phyloP scores from a whole-genome alignment of 2,113 vertebrate species.

The Puma concolor region DNA sequence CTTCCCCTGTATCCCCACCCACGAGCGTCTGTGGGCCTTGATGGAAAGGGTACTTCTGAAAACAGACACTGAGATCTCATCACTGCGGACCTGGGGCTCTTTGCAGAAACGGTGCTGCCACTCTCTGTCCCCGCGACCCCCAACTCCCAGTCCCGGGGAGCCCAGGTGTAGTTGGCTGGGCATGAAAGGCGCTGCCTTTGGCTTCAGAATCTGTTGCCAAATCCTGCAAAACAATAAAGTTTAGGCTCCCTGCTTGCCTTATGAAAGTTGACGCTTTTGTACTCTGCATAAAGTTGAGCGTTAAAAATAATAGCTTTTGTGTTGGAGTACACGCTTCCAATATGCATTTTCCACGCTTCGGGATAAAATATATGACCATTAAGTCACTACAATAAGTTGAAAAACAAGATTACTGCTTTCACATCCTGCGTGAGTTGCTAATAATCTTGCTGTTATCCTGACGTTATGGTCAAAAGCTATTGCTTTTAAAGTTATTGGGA shows the following conservation, averaged over 20 bases:
- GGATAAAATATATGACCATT: slow-evolving; percentile 76
- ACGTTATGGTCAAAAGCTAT: slow-evolving; percentile 74
- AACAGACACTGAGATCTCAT: not conserved
- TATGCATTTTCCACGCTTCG: slow-evolving; percentile 76
- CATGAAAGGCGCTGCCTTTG: slow-evolving; percentile 47
- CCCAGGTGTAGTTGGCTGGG: not conserved
- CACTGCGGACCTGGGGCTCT: not conserved
- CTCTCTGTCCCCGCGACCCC: not conserved
- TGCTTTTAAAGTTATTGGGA: slow-evolving; percentile 79
- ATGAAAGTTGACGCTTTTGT: slow-evolving; percentile 68
- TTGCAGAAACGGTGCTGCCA: not conserved
- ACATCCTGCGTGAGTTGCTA: slow-evolving; percentile 77
- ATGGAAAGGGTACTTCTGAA: not conserved
- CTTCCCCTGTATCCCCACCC: not conserved
- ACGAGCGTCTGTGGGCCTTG: not conserved
- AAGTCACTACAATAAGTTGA: slow-evolving; percentile 77
- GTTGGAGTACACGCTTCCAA: slow-evolving; percentile 71
- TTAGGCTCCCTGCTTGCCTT: slow-evolving; percentile 34
- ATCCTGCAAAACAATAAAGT: slow-evolving; percentile 49
- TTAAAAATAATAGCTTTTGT: slow-evolving; percentile 77
- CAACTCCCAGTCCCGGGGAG: slow-evolving; percentile 10
- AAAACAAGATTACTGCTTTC: slow-evolving; percentile 82
- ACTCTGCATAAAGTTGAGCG: slow-evolving; percentile 65
- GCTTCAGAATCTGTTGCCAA: slow-evolving; percentile 56
- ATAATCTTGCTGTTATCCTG: slow-evolving; percentile 80